phyloP scores from a whole-genome alignment of 2,113 vertebrate species.

The Boulengeromyrus knoepffleri region DNA sequence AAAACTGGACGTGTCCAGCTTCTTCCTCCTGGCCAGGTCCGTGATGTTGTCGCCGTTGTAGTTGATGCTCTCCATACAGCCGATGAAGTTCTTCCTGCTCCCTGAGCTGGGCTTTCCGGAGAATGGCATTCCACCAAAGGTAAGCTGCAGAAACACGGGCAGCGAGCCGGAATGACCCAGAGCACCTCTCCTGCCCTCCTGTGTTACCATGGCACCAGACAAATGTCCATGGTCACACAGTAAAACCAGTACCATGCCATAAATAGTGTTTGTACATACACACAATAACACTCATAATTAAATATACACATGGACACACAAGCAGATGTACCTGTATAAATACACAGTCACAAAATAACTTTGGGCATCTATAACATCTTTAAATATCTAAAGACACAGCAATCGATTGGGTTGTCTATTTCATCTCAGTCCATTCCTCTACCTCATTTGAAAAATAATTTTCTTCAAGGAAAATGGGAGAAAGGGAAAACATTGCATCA shows the following conservation, averaged over 20 bases:
- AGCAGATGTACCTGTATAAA: not conserved
- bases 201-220: not conserved
- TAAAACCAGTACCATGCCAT: not conserved
- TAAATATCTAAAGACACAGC: not conserved
- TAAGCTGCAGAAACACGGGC: conserved; percentile 64
- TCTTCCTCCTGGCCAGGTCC: conserved; percentile 80
- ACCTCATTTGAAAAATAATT: not conserved
- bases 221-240: not conserved
- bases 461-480: not conserved
- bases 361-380: not conserved
- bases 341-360: not conserved
- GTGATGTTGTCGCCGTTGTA: conserved; percentile 97
- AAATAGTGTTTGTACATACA: not conserved
- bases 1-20: conserved; percentile 76
- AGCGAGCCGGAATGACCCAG: not conserved
- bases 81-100: conserved; percentile 81
- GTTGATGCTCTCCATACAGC: conserved; percentile 91
- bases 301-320: not conserved
- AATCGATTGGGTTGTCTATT: not conserved
- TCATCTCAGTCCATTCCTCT: not conserved
- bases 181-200: not conserved
- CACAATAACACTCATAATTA: not conserved
- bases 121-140: conserved; percentile 83
- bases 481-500: not conserved
- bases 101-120: conserved; percentile 83